Evolutionary conservation across 1,140 invertebrate genomes (phyloP), one percentile per base, ranked within the genome.

Genomic region (Leptopilina clavipes): DNA sequence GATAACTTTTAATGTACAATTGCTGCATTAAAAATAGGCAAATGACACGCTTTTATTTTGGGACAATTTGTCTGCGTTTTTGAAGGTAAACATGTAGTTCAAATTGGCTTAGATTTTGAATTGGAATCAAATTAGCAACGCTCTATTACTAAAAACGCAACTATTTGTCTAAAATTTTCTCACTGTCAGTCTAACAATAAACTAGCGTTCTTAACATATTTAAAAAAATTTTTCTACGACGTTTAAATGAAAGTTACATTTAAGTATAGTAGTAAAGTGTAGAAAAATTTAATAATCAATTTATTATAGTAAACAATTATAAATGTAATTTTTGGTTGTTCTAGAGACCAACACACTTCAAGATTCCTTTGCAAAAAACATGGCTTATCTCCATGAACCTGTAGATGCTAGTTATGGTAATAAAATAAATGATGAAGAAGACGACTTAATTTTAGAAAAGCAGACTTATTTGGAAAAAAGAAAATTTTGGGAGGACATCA

Each of bases 401-500:
- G 87, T 89, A 90, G 89, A 90, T 87, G 88, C 87, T 89, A 90
- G 88, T 87, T 90, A 89, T 85, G 84, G 81, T 70, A 88, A 82
- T 88, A 89, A 89, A 85, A 76, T 87, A 86, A 82, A 78, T 78
- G 84, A 72, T 65, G 81, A 84, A 73, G 78, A 82, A 25, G 87
- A 87, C 37, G 78, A 85, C 12, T 87, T 89, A 25, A 85, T 88
- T 2, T 70, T 87, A 44, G 90, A 91, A 78, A 89, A 86, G 44
- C 89, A 90, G 75, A 90, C 89, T 10, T 91, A 91, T 73, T 87
- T 86, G 0, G 89, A 91, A 77, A 91, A 91, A 70, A 84, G 87
- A 17, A 87, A 87, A 74, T 91, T 91, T 74, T 91, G 90, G 90
- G 90, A 91, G 75, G 88, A 91, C 43, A 90, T 91, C 22, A 87